Evolutionary conservation across 2,797 vertebrate species (phyloP), one percentile per base, ranked within the genome.

Genomic region (Gambelia wislizenii): DNA sequence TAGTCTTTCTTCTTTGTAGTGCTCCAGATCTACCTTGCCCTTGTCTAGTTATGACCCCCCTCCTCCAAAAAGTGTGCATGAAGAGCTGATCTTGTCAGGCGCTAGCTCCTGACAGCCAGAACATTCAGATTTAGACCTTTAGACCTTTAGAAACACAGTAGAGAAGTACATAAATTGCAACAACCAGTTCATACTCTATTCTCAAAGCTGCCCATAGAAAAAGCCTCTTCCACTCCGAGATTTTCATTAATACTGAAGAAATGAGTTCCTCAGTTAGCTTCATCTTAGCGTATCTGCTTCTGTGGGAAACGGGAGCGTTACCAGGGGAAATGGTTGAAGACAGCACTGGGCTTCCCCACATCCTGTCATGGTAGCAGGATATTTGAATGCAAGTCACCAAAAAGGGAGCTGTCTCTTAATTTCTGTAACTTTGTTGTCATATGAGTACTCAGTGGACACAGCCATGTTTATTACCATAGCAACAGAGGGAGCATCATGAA

Each of bases 401-500:
- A 7, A 1, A 4, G 8, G 7, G 72, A 64, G 70, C 59, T 61
- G 61, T 92, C 59, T 91, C 81, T 85, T 85, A 54, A 89, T 86
- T 72, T 85, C 69, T 33, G 20, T 88, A 90, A 84, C 82, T 92
- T 89, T 88, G 81, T 89, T 92, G 74, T 87, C 72, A 80, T 88
- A 90, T 82, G 47, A n/a, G 86, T 89, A 88, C 91, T 82, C 89
- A 59, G 44, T 91, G 91, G 87, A 93, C 87, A 80, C 89, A 90
- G 89, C 90, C 90, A 89, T 22, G 39, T 90, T 83, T 84, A 93
- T 94, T 95, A 89, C 93, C 90, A 94, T 92, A 92, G 94, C 92
- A 95, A 95, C 88, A 86, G 90, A 88, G n/a, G 86, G 89, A 90
- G 20, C 33, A 89, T 92, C 82, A 42, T 14, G 42, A 89, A 91